phyloP scores from a whole-genome alignment of 2,113 vertebrate species.

The Actenoides hombroni region DNA sequence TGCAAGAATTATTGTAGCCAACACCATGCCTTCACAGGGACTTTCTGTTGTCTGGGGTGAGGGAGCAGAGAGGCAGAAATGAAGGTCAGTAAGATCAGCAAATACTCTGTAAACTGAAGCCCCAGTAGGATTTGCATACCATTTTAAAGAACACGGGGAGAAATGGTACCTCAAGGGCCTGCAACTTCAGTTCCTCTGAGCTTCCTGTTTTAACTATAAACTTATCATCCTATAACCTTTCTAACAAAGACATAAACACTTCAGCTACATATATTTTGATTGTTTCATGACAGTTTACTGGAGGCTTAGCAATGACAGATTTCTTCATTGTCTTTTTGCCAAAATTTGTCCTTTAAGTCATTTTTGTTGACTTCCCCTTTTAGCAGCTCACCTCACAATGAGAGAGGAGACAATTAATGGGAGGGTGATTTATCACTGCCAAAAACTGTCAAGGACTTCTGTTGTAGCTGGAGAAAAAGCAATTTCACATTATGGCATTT shows the following conservation, averaged over 20 bases:
- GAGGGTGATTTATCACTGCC: slow-evolving; percentile 99
- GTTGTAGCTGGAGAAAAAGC: slow-evolving; percentile 95
- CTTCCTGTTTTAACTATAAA: slow-evolving; percentile 69
- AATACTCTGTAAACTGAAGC: neutral
- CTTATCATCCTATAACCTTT: slow-evolving; percentile 80
- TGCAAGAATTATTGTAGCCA: neutral
- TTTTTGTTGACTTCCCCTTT: slow-evolving; percentile 96
- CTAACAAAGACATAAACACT: slow-evolving; percentile 82
- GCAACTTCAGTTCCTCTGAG: slow-evolving; percentile 45
- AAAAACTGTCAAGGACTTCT: slow-evolving; percentile 99
- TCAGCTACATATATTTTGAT: slow-evolving; percentile 83
- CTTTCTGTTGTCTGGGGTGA: slow-evolving; percentile 5
- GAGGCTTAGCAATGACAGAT: slow-evolving; percentile 83
- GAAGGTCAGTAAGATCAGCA: neutral
- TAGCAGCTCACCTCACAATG: slow-evolving; percentile 97
- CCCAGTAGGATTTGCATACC: neutral
- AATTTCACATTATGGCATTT: slow-evolving; percentile 99
- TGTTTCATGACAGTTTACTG: slow-evolving; percentile 79
- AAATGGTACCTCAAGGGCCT: slow-evolving; percentile 42
- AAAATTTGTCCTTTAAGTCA: slow-evolving; percentile 99
- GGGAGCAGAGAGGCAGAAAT: neutral
- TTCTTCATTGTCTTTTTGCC: slow-evolving; percentile 90
- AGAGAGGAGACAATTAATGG: slow-evolving; percentile 99
- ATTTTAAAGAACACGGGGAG: neutral
- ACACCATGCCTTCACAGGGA: neutral